phyloP scores from a whole-genome alignment of 1,140 invertebrate genomes.

The Adelges cooleyi region DNA sequence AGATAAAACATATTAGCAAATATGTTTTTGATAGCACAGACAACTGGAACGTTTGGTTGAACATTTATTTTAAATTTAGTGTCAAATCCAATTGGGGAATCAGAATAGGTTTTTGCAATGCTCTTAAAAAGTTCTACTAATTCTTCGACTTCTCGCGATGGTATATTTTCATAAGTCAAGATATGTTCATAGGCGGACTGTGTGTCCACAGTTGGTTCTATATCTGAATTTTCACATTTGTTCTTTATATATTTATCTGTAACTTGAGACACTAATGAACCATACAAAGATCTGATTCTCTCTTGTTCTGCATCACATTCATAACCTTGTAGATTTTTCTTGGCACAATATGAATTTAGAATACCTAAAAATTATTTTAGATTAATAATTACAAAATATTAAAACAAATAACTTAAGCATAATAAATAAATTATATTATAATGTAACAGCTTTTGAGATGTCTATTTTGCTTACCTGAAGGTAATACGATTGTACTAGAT shows the following conservation, averaged over 20 bases:
- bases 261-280: not conserved
- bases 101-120: conserved; percentile 14
- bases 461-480: conserved; percentile 5
- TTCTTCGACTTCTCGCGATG: conserved; percentile 7
- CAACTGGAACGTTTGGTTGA: not conserved
- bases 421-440: too few relatives aligned
- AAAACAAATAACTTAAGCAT: too few relatives aligned
- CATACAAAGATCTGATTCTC: not conserved
- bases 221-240: conserved; percentile 8
- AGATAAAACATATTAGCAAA: conserved; percentile 22
- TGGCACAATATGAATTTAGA: conserved; percentile 8
- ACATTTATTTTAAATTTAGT: conserved; percentile 10
- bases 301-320: conserved; percentile 17
- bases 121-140: conserved; percentile 15
- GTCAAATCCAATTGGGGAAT: conserved; percentile 11
- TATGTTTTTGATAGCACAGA: conserved; percentile 13
- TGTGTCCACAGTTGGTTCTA: conserved; percentile 4
- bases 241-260: conserved; percentile 12
- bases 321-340: not conserved
- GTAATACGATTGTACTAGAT: conserved; percentile 9
- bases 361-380: not conserved
- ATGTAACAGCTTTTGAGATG: too few relatives aligned
- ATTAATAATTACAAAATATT: too few relatives aligned
- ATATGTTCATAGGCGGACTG: conserved; percentile 19
- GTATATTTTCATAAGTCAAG: conserved; percentile 4